Evolutionary conservation across 2,888 invertebrate genomes (phyloP), one percentile per base, ranked within the genome.

Genomic region (Parthenolecanium corni): DNA sequence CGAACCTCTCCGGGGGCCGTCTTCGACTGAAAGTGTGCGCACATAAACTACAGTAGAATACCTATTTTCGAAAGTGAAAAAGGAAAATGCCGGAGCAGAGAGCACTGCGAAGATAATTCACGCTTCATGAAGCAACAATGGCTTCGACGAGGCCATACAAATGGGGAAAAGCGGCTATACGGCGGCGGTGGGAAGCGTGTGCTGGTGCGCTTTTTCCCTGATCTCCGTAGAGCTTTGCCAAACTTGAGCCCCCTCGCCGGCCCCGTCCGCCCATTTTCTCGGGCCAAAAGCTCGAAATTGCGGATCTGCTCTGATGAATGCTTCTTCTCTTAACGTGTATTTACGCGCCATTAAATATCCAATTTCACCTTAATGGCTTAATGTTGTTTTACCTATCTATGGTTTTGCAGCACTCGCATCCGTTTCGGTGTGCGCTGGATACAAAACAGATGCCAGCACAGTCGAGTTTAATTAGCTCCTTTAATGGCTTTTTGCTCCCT

Each of bases 351-450:
- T 58, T 58, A 58, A 58, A 58, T 58, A 46, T 58, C 47, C 58
- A 58, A 58, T 58, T 58, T 58, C 58, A 58, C 58, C 58, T 58
- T 58, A 58, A 58, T 58, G 58, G 58, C 58, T 58, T 47, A 58
- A 58, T 58, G 58, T 47, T 58, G 58, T 58, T 58, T 58, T 31
- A 58, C 58, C 58, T 58, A 58, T 47, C 58, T 36, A 36, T 24
- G 24, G 14, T 3, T 24, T 44, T 24, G 42, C 14, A 36, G 31
- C 11, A 14, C n/a, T 5, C 6, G 16, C 31, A n/a, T 47, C 46
- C 25, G n/a, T 36, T 25, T 36, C 46, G 36, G 25, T 44, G 47
- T 20, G n/a, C n/a, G n/a, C n/a, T n/a, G 46, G 42, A 58, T 47
- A 46, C 47, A 47, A 58, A 58, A 58, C 58, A 58, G 58, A 58